phyloP scores from a whole-genome alignment of 2,797 vertebrate species.

The Falco columbarius region DNA sequence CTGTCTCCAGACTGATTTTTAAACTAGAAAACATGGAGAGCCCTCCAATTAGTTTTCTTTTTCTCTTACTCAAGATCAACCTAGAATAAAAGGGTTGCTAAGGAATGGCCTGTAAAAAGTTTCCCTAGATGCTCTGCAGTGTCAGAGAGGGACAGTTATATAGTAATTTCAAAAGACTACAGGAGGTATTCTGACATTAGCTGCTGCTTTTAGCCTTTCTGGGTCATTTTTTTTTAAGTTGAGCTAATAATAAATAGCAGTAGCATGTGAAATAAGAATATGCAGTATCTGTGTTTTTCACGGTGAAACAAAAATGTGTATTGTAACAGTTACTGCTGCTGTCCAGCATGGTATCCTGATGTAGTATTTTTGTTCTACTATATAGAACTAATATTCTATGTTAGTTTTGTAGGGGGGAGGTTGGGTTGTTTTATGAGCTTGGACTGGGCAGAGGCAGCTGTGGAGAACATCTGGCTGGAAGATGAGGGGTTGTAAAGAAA shows the following conservation, averaged over 20 bases:
- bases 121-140: not conserved
- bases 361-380: not conserved
- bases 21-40: not conserved
- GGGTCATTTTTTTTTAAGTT: not conserved
- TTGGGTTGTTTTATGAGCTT: not conserved
- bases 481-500: not conserved
- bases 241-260: not conserved
- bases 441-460: not conserved
- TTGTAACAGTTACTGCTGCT: not conserved
- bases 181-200: not conserved
- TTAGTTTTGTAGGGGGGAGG: not conserved
- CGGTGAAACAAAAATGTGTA: not conserved
- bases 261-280: not conserved
- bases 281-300: not conserved
- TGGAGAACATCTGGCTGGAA: not conserved
- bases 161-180: not conserved
- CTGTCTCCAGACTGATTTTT: not conserved
- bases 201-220: not conserved
- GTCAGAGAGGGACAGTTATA: not conserved
- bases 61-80: not conserved
- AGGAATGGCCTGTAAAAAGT: not conserved
- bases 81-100: not conserved
- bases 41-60: not conserved
- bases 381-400: not conserved
- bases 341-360: not conserved